Base-by-base conservation (phyloP, 2,113 vertebrate genomes). In the Percina caprodes region DNA sequence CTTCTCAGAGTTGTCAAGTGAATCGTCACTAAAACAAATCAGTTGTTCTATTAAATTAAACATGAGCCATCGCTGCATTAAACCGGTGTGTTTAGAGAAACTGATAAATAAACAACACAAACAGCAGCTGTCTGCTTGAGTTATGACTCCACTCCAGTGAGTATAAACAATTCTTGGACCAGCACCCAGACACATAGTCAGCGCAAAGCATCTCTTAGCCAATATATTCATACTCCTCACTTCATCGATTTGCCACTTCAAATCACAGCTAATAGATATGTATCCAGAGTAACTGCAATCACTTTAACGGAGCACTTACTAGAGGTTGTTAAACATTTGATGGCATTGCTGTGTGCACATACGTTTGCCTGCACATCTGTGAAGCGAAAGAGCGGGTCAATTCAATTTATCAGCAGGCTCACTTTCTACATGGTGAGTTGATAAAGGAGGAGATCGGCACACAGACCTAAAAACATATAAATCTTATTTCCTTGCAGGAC, bases 361-460 rank as follows among this genome's bases (percentile, higher is more conserved):
- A 21, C 45, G 49, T 61, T 74, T 74, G 65, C 14, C 4, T 73
- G 62, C 5, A 42, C 10, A 16, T 7, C 35, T 1, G 6, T 9
- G 18, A 61, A 55, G 68, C 1, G 6, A 55, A 76, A 77, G 35
- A 76, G 33, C 24, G 88, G 85, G 92, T 92, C 94, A 92, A 78
- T 91, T 89, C 94, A 91, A 95, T 96, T 96, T 94, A 96, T 95
- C 94, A 95, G 90, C 92, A 89, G 91, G 94, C 94, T 96, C 90
- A 74, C 93, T 94, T 94, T 95, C 91, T 92, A 94, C 94, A 95
- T 94, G 91, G 92, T 91, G 92, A 94, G 95, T 94, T 96, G 96
- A 96, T 96, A 95, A 95, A 94, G 95, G 94, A 93, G 94, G 90
- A 89, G 80, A 88, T 91, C 80, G 79, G 88, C 94, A 90, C 92